Evolutionary conservation across 2,113 vertebrate species (phyloP).

Genomic region (Cryptotis parvus): DNA sequence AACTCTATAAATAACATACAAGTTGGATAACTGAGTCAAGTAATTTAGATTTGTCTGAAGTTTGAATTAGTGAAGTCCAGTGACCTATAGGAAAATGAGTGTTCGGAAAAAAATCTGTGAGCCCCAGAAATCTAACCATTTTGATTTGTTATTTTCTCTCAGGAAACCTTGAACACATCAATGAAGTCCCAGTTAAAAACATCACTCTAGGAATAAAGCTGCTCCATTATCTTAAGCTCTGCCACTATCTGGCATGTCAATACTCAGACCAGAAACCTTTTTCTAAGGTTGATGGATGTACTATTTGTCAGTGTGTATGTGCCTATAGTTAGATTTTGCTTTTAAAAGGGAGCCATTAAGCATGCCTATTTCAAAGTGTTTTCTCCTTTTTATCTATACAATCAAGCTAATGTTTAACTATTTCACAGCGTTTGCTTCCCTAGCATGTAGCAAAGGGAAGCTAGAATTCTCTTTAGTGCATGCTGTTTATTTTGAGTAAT

Average conservation of each 20-base stretch:
- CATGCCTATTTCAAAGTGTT: conserved; percentile 68
- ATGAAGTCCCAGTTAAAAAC: conserved; percentile 71
- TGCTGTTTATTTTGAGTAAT: conserved; percentile 38
- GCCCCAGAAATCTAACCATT: conserved; percentile 26
- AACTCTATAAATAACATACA: conserved; percentile 19
- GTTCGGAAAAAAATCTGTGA: not conserved
- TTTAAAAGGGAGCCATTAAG: conserved; percentile 77
- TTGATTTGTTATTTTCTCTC: conserved; percentile 66
- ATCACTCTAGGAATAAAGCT: conserved; percentile 70
- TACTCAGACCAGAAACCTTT: conserved; percentile 75
- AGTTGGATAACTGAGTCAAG: conserved; percentile 9
- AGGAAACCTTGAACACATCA: conserved; percentile 56
- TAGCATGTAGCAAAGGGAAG: conserved; percentile 39
- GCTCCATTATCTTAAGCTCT: conserved; percentile 74
- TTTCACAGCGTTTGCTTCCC: conserved; percentile 49
- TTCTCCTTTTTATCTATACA: conserved; percentile 48
- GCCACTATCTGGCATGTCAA: conserved; percentile 67
- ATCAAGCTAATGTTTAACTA: conserved; percentile 67
- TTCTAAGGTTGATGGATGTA: conserved; percentile 79
- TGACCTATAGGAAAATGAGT: conserved; percentile 55
- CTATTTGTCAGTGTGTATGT: conserved; percentile 55
- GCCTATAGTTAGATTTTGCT: conserved; percentile 79
- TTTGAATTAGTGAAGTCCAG: conserved; percentile 53
- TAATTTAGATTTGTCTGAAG: conserved; percentile 25
- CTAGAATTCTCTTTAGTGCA: conserved; percentile 9